Evolutionary conservation across 2,797 vertebrate species (phyloP), one percentile per base, ranked within the genome.

Genomic region (Chaetophractus vellerosus): DNA sequence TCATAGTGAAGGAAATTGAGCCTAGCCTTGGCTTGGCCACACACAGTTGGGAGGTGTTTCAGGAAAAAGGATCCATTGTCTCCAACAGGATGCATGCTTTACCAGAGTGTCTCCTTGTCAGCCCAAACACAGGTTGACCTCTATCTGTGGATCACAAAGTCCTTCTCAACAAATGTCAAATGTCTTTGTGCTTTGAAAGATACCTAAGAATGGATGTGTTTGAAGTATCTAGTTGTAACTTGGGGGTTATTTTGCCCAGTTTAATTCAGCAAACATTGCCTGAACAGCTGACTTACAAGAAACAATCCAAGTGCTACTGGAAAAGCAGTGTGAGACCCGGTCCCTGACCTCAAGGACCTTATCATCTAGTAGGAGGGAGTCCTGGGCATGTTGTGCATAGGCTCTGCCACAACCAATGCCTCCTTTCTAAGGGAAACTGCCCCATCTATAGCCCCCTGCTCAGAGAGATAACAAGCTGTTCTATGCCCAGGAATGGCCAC

Each of bases 91-190:
- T 68, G 16, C 26, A 64, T 6, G 14, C n/a, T 57, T 93, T 48
- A 50, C 83, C 76, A 91, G 41, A 18, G 9, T 72, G 45, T 74
- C 76, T 86, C 38, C 55, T 83, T 36, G 28, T 59, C 72, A 91
- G 55, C 50, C 76, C 45, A 82, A 78, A 66, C 80, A 78, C 68
- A 82, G 64, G 74, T 57, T 93, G 92, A 52, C 72, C 66, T 88
- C 78, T n/a, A 55, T 16, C 68, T 94, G 6, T 31, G 31, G 16
- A 57, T 59, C 88, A 83, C 57, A 90, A 36, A 66, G 64, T 83
- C 74, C 84, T 83, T 96, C 64, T 93, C 75, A 69, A 91, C 61
- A 94, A 94, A 96, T 79, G 78, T 89, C 85, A 95, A 48, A 82
- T 82, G 66, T 61, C 76, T 88, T 88, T 79, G 33, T 90, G 15